These are phyloP conservation scores for Tringa solitaria DNA, from an alignment of 2,113 vertebrate genomes.

Conservation along the genomic window DNA sequence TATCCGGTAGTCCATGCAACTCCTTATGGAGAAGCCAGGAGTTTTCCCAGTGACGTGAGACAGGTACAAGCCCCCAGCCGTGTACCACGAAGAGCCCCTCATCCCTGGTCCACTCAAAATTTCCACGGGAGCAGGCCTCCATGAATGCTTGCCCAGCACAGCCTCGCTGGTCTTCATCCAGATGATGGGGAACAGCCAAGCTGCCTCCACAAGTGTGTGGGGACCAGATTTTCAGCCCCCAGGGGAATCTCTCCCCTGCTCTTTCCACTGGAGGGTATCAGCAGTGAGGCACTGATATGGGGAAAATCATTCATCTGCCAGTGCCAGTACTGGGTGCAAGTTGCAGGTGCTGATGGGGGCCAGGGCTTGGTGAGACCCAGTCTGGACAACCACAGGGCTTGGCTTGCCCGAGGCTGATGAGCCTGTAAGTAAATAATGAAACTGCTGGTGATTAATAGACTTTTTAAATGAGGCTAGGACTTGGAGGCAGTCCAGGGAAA, in stretches of 20 bases:
- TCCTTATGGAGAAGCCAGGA: not conserved
- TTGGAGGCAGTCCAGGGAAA: conserved; percentile 17
- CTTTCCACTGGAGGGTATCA: not conserved
- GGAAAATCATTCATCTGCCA: rapidly evolving
- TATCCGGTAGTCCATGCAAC: not conserved
- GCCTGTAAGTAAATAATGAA: not conserved
- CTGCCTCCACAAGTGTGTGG: not conserved
- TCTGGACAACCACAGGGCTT: not conserved
- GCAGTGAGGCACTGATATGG: rapidly evolving
- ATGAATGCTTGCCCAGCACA: rapidly evolving
- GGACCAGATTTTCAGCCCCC: not conserved
- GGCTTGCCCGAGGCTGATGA: not conserved
- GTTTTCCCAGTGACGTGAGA: not conserved
- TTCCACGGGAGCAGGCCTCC: rapidly evolving
- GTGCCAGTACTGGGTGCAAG: rapidly evolving
- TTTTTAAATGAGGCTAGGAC: not conserved
- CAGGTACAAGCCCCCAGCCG: not conserved
- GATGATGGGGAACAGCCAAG: not conserved
- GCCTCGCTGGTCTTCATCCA: rapidly evolving
- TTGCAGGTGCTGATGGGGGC: not conserved
- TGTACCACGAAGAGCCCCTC: rapidly evolving
- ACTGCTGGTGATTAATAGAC: not conserved
- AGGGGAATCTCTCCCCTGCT: not conserved
- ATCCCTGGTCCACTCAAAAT: not conserved
- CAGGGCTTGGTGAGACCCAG: not conserved